Evolutionary conservation across 2,888 invertebrate genomes (phyloP), one percentile per base, ranked within the genome.

Genomic region (Gibbula magus): DNA sequence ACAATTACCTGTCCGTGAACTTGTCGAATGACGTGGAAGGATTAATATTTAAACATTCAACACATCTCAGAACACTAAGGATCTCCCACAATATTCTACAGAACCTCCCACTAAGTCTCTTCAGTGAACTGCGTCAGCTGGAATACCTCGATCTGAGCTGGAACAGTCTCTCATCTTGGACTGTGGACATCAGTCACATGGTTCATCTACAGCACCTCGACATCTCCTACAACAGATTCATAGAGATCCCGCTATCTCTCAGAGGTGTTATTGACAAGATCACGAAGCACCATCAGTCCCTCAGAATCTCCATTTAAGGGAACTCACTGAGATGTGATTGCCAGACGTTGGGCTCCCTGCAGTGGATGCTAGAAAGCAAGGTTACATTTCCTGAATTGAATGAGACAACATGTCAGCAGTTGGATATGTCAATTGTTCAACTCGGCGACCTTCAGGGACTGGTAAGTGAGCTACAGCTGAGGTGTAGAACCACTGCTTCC

Each of bases 101-200:
- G 10, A 25, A 35, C 22, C 77, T 84, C 4, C 82, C 81, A 5
- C 51, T 13, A 13, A 77, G 29, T 5, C 52, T 84, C 10, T 81
- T 84, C 56, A 29, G 45, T 29, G 70, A 66, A 5, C 20, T 81
- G 29, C 20, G n/a, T 7, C n/a, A 39, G 5, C 20, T 84, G 13
- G 75, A 35, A 53, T 25, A 76, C 39, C 54, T 84, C n/a, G 73
- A 77, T 74, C 56, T 84, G 25, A 74, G 75, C 22, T 22, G 56
- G 25, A 84, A 84, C 75, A 79, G 75, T 7, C 32, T 84, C 4
- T 81, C 54, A 20, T 35, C 39, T 5, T 79, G 80, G 67, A 77
- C 75, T 2, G 35, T 84, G 0, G 56, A 78, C 22, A 39, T 82
- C 16, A 25, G 51, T 45, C 79, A 79, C 13, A 79, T 81, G 78